Evolutionary conservation across 2,888 invertebrate species (phyloP).

Genomic region (Allacma fusca): DNA sequence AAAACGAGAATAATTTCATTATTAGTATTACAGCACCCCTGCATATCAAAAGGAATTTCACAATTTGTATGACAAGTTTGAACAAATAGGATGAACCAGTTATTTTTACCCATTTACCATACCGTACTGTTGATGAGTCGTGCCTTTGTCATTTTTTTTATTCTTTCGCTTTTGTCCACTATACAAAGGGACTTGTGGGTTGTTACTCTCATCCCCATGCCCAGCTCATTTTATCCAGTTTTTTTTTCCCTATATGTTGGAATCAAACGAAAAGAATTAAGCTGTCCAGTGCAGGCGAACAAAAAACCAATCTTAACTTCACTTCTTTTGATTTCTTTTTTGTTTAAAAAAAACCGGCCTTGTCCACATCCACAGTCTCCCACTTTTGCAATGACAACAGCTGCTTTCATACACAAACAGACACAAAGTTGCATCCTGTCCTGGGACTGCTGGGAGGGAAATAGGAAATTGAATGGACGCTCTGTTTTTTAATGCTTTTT

Average conservation of each 20-base stretch:
- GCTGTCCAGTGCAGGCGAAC: constrained; percentile 36
- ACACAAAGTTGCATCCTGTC: background rate
- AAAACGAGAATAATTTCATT: background rate
- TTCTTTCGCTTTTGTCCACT: background rate
- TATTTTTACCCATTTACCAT: constrained; percentile 4
- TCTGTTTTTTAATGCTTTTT: background rate
- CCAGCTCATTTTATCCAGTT: constrained; percentile 1
- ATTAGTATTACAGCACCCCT: background rate
- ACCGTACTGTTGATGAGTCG: constrained; percentile 2
- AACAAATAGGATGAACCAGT: background rate
- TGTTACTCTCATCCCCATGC: constrained; percentile 16
- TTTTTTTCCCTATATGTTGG: background rate
- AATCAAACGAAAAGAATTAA: constrained; percentile 39
- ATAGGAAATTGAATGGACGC: constrained; percentile 5
- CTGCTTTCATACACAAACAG: background rate
- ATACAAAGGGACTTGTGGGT: constrained; percentile 3
- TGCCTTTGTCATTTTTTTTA: background rate
- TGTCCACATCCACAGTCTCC: background rate
- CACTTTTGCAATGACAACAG: background rate
- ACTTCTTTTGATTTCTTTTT: background rate
- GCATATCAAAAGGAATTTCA: background rate
- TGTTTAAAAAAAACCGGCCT: background rate
- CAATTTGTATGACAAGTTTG: background rate
- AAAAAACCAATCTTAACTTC: constrained; percentile 7
- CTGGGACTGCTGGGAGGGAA: constrained; percentile 4